Percentiles rank a stretch among this genome's conserved stretches.
Evolutionary conservation across 2,113 vertebrate species (phyloP).

Genomic region (Myotis davidii): DNA sequence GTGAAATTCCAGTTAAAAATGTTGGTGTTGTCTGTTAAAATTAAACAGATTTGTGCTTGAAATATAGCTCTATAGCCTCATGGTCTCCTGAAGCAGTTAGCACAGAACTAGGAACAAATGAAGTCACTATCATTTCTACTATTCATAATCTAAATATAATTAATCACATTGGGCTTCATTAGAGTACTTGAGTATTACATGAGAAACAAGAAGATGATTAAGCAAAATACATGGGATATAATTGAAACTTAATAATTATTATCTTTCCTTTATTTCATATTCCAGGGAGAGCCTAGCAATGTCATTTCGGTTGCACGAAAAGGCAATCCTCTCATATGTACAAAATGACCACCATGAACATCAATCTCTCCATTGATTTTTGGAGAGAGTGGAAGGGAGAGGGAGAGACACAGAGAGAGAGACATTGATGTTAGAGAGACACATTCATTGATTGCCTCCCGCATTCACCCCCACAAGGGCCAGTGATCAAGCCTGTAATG

Average conservation of each 20-base stretch:
- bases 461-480: no score
- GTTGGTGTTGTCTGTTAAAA: no score
- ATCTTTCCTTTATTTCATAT: not conserved
- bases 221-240: not conserved
- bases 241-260: not conserved
- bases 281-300: constrained; percentile 73
- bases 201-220: not conserved
- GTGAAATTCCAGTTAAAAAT: not conserved
- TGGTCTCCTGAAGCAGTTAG: not conserved
- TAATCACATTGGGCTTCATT: not conserved
- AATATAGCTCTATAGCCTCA: not conserved
- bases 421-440: no score
- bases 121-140: not conserved
- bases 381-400: not conserved
- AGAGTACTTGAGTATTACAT: not conserved
- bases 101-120: not conserved
- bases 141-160: not conserved
- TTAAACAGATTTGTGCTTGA: not conserved
- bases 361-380: constrained; percentile 63
- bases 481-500: no score
- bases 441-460: no score
- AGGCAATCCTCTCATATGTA: constrained; percentile 98
- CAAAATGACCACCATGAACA: constrained; percentile 97
- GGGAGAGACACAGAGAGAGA: no score
- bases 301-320: constrained; percentile 97